Evolutionary conservation across 2,888 invertebrate genomes (phyloP).

Genomic region (Coleophora deauratella): DNA sequence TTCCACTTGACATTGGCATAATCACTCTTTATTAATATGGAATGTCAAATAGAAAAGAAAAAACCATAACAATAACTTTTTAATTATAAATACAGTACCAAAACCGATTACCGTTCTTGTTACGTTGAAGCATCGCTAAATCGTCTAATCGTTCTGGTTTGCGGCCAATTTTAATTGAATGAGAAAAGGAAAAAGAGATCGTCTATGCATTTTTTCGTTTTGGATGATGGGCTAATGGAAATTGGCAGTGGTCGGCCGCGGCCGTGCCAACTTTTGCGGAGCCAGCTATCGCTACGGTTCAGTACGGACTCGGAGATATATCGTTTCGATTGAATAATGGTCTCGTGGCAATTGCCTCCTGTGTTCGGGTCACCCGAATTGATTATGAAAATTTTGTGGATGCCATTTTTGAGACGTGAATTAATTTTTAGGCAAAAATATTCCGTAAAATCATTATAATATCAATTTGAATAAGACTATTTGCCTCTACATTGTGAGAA

Average conservation of each 20-base stretch:
- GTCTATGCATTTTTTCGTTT: conserved; percentile 73
- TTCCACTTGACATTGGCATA: no score
- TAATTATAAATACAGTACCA: no score
- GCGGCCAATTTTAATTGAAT: conserved; percentile 72
- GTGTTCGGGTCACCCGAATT: conserved; percentile 40
- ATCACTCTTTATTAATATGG: no score
- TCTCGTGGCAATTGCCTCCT: conserved; percentile 58
- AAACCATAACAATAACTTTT: no score
- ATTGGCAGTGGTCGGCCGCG: conserved; percentile 67
- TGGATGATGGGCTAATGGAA: conserved; percentile 73
- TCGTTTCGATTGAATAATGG: conserved; percentile 69
- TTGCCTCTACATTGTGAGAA: no score
- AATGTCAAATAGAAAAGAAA: no score
- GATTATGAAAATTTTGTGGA: conserved; percentile 39
- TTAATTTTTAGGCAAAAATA: not conserved
- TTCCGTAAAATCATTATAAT: no score
- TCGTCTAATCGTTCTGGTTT: conserved; percentile 50
- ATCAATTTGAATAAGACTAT: no score
- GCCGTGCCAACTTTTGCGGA: conserved; percentile 68
- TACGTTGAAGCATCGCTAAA: conserved; percentile 11
- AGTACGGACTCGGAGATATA: conserved; percentile 63
- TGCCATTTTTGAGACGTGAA: conserved; percentile 11
- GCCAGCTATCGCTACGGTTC: conserved; percentile 68
- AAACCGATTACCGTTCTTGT: no score
- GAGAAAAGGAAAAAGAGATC: conserved; percentile 58